phyloP scores from a whole-genome alignment of 2,113 vertebrate genomes.

The Boulengeromyrus knoepffleri region DNA sequence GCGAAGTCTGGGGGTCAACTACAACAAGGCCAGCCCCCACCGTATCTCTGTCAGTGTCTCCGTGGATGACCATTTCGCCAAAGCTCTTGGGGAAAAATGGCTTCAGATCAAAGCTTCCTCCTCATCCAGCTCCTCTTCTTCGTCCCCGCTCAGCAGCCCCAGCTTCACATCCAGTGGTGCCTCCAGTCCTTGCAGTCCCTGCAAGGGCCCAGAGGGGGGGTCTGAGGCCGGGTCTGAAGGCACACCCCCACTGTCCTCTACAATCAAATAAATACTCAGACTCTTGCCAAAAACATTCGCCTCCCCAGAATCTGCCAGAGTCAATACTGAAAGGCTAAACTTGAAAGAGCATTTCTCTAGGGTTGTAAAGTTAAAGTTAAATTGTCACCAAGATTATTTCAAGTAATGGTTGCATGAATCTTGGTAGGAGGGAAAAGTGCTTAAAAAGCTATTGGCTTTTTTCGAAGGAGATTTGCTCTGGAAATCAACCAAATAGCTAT shows the following conservation, averaged over 20 bases:
- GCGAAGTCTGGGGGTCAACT: constrained; percentile 61
- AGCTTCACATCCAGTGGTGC: constrained; percentile 51
- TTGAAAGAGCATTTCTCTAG: not conserved
- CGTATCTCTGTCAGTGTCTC: constrained; percentile 64
- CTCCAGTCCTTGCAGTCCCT: constrained; percentile 42
- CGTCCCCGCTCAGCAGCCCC: constrained; percentile 57
- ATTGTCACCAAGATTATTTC: not conserved
- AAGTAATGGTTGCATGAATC: not conserved
- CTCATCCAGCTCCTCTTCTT: constrained; percentile 57
- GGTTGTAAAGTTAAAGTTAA: not conserved
- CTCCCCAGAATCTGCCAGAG: not conserved
- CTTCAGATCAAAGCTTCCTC: constrained; percentile 52
- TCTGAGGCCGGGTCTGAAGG: constrained; percentile 18
- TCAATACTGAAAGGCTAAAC: not conserved
- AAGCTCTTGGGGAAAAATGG: constrained; percentile 70
- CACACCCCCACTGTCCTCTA: not conserved
- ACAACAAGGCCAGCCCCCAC: constrained; percentile 47
- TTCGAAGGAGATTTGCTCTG: not conserved
- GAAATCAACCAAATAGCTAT: not conserved
- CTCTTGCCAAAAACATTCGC: not conserved
- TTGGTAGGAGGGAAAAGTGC: not conserved
- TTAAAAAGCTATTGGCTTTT: not conserved
- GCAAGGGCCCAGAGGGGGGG: constrained; percentile 41
- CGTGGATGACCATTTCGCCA: constrained; percentile 71
- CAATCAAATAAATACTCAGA: not conserved